Evolutionary conservation across 2,888 invertebrate genomes (phyloP), one percentile per base, ranked within the genome.

Genomic region (Caenorhabditis sulstoni): DNA sequence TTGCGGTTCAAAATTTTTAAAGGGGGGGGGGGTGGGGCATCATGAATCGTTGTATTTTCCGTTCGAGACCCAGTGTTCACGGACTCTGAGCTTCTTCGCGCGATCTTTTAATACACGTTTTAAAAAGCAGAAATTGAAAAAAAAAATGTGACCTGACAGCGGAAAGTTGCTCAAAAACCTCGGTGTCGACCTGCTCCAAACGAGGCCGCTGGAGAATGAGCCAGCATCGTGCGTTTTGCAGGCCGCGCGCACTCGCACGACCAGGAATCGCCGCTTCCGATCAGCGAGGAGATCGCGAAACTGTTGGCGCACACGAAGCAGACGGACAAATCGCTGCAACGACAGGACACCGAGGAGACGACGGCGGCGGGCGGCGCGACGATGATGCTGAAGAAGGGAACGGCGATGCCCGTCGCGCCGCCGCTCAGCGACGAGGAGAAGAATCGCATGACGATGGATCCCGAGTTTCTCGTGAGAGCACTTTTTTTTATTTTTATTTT

Each of bases 291-390:
- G 50, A 79, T 89, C 22, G 84, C 88, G 52, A 85, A 82, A 52
- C 39, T 86, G 9, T 75, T 97, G 41, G 96, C 96, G 82, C 59
- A 59, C 1, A 14, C 55, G 12, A 95, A 95, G 90, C 96, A 96
- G 41, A 95, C 95, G 2, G 75, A 79, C 44, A 76, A 76, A 66
- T 23, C 14, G 16, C 14, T 70, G 35, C 64, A 58, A 14, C 20
- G 75, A 41, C 59, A 57, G 18, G 68, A 74, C 14, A 55, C 74
- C 4, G 81, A 84, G 59, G 81, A 81, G 61, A 47, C 49, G 66
- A 61, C 23, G 11, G 23, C 9, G 2, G 41, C 12, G 7, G 14
- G 7, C 29, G 29, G 4, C 29, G 29, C 29, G n/a, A n/a, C n/a
- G n/a, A n/a, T n/a, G n/a, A n/a, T n/a, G n/a, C n/a, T n/a, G 22